Evolutionary conservation across 35 echinoderm and acorn worm genomes (phyloP).

Genomic region (Diadema setosum): DNA sequence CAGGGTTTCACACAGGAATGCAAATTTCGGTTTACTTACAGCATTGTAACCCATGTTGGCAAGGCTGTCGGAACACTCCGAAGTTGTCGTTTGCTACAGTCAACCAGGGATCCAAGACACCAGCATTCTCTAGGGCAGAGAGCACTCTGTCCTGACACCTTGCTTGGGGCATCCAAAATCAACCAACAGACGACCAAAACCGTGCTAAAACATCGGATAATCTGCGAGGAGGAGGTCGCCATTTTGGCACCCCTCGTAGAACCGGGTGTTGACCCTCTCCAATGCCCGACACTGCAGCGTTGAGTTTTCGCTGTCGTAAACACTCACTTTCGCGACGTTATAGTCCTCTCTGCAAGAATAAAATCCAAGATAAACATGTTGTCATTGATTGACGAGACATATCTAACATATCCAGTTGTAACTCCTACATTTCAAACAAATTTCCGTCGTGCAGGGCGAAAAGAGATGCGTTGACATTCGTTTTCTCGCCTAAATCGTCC

Average conservation of each 20-base stretch:
- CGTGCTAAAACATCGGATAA: slow-evolving; percentile 4
- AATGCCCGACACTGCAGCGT: slow-evolving; percentile 8
- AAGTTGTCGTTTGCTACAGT: slow-evolving; percentile 52
- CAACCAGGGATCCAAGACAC: slow-evolving; percentile 49
- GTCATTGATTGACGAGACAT: not conserved
- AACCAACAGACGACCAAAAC: not conserved
- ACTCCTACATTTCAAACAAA: slow-evolving; percentile 18
- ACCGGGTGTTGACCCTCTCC: slow-evolving; percentile 18
- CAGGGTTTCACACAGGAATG: too few relatives aligned
- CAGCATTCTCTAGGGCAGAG: slow-evolving; percentile 46
- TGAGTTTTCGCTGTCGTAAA: slow-evolving; percentile 14
- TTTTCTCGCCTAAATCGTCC: not conserved
- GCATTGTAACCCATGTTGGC: slow-evolving; percentile 40
- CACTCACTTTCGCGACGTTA: slow-evolving; percentile 16
- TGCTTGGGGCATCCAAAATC: not conserved
- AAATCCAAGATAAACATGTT: slow-evolving; percentile 15
- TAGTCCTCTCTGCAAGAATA: slow-evolving; percentile 27
- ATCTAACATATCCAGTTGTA: not conserved
- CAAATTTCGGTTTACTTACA: slow-evolving; percentile 77
- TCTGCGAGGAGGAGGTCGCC: slow-evolving; percentile 15
- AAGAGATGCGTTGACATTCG: not conserved
- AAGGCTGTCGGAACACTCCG: slow-evolving; percentile 32
- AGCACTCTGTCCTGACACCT: slow-evolving; percentile 20
- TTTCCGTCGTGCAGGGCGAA: not conserved
- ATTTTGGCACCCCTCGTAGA: slow-evolving; percentile 24